phyloP scores from a whole-genome alignment of 2,797 vertebrate genomes.

The Brachymystax lenok region DNA sequence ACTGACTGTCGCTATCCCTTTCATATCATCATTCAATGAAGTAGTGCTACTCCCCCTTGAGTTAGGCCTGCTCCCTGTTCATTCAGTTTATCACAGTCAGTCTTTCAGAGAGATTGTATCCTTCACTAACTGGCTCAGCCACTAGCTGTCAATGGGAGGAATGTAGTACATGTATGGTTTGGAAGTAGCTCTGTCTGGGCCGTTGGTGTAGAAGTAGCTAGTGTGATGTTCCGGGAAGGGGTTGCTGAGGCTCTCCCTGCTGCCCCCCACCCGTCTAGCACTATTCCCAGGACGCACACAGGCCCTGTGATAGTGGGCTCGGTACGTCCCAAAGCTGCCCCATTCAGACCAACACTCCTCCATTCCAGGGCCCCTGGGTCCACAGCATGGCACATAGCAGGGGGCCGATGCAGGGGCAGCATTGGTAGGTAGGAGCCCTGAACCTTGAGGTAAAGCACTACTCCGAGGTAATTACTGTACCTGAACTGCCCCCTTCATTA shows the following conservation, averaged over 20 bases:
- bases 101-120: neutral
- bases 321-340: conserved; percentile 56
- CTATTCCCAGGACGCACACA: conserved; percentile 48
- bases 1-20: neutral
- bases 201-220: conserved; percentile 50
- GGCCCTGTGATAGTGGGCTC: conserved; percentile 61
- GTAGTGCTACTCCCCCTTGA: neutral
- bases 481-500: neutral
- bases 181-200: conserved; percentile 45
- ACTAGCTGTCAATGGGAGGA: conserved; percentile 25
- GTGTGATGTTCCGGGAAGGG: conserved; percentile 72
- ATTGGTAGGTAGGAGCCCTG: conserved; percentile 33
- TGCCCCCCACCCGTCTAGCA: conserved; percentile 15
- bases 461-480: conserved; percentile 30
- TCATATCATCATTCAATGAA: neutral
- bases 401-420: conserved; percentile 1
- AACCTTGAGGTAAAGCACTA: neutral
- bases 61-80: neutral
- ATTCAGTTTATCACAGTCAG: neutral
- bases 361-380: conserved; percentile 41
- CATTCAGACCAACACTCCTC: conserved; percentile 60
- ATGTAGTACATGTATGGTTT: conserved; percentile 46
- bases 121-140: neutral
- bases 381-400: conserved; percentile 9
- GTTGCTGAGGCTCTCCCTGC: conserved; percentile 60